Base-by-base conservation (phyloP, 2,797 vertebrate species). In the Poliocrania exsul region DNA sequence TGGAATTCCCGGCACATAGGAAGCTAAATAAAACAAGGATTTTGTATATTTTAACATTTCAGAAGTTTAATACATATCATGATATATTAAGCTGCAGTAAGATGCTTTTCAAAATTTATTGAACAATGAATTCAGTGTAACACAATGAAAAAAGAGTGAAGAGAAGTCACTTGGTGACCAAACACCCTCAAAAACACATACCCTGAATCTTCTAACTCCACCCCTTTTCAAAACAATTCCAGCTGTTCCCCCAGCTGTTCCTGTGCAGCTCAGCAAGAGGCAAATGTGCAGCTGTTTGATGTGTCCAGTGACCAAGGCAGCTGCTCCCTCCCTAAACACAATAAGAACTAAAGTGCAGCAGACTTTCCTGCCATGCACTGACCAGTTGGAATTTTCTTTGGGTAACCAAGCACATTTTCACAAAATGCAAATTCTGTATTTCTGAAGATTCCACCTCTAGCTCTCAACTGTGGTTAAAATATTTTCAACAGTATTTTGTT, bases 1-100 rank as follows among this genome's bases (percentile, higher is more conserved):
- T 65, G 99, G 98, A 98, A 99, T 98, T 88, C 98, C 98, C 8
- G 99, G 99, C 98, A 99, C 99, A 90, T 99, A 99, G 54, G 99
- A 99, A 97, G 99, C 99, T 99, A 97, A 88, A 95, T 18, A 96
- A 96, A 97, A 95, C 10, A 97, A 94, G 19, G 13, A 86, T 65
- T 96, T 96, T 72, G 35, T 54, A 29, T 35, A 93, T 60, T 95
- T 97, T 94, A 92, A 92, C 10, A 89, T 71, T 80, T 69, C 35
- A 74, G 24, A 54, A 72, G 8, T 65, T 50, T 31, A 54, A 69
- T 35, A 58, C 13, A 5, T 44, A 33, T 9, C 31, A 33, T 28
- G 38, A 17, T 24, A 17, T 21, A 61, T 40, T 37, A 78, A 18
- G 29, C 42, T 81, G 25, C 38, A 64, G 38, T 16, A 23, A 83